These are phyloP conservation scores for Candoia aspera DNA, from an alignment of 2,113 vertebrate species.

Conservation along the genomic window DNA sequence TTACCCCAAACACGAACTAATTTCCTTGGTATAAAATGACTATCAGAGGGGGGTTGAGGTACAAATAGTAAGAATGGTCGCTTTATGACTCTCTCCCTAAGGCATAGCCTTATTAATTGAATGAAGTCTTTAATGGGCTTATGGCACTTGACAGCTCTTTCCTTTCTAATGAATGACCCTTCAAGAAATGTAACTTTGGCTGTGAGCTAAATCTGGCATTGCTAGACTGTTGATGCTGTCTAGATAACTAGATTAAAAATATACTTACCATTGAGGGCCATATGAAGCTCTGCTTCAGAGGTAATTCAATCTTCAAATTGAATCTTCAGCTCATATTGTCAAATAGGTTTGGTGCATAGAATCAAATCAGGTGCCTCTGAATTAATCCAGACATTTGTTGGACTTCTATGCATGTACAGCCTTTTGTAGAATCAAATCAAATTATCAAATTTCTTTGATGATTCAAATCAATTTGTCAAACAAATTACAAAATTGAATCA, in stretches of 20 bases:
- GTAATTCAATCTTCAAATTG: background rate
- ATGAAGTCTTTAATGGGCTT: conserved; percentile 4
- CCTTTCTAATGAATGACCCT: conserved; percentile 23
- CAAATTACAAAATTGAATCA: background rate
- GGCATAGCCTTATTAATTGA: conserved; percentile 19
- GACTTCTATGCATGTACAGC: background rate
- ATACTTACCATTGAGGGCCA: background rate
- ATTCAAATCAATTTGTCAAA: background rate
- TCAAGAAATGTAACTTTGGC: background rate
- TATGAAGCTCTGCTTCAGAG: background rate
- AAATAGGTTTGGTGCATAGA: background rate
- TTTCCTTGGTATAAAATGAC: conserved; percentile 27
- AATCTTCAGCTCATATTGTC: background rate
- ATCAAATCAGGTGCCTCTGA: background rate
- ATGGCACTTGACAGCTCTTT: conserved; percentile 13
- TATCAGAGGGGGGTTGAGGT: background rate
- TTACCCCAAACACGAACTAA: conserved; percentile 18
- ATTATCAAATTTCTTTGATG: background rate
- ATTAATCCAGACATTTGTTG: background rate
- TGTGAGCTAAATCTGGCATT: background rate
- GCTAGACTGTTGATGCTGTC: background rate
- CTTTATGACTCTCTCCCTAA: background rate
- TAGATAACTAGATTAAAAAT: conserved; percentile 9
- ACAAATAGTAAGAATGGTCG: background rate
- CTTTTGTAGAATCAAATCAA: background rate